Conservation (phyloP, 2,113 vertebrate genomes). For the Oreochromis tanganicae region DNA sequence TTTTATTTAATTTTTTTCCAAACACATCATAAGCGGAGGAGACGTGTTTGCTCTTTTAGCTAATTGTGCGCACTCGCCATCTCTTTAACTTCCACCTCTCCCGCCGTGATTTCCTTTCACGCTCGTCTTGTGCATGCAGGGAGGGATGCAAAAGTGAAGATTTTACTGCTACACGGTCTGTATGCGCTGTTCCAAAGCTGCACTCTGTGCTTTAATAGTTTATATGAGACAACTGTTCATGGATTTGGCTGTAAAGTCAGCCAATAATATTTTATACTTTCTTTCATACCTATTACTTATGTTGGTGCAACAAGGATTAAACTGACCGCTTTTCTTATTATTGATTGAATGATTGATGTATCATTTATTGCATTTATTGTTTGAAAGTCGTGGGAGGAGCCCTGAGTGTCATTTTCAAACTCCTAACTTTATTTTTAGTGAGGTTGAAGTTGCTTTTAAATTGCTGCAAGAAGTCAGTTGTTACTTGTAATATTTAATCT, state of each 20-base stretch:
- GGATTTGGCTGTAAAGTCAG: background rate
- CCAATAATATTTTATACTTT: background rate
- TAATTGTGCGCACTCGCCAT: background rate
- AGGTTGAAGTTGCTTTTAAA: background rate
- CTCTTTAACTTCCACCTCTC: background rate
- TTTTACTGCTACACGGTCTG: background rate
- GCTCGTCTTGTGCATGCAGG: background rate
- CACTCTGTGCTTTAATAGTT: background rate
- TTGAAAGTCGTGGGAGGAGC: background rate
- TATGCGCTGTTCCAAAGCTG: background rate
- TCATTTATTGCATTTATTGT: background rate
- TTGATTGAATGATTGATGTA: background rate
- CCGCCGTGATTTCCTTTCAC: background rate
- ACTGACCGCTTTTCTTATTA: background rate
- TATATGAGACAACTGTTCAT: background rate
- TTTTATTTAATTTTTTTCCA: background rate
- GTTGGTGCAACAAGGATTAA: background rate
- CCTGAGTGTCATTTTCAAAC: background rate
- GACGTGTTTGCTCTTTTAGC: background rate
- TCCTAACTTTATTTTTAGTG: background rate
- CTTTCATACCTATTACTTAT: background rate
- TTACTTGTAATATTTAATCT: background rate
- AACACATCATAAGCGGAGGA: background rate
- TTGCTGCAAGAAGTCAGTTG: background rate
- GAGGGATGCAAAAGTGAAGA: background rate